These are phyloP conservation scores for Arenaria interpres DNA, from an alignment of 2,113 vertebrate genomes.

Conservation along the genomic window DNA sequence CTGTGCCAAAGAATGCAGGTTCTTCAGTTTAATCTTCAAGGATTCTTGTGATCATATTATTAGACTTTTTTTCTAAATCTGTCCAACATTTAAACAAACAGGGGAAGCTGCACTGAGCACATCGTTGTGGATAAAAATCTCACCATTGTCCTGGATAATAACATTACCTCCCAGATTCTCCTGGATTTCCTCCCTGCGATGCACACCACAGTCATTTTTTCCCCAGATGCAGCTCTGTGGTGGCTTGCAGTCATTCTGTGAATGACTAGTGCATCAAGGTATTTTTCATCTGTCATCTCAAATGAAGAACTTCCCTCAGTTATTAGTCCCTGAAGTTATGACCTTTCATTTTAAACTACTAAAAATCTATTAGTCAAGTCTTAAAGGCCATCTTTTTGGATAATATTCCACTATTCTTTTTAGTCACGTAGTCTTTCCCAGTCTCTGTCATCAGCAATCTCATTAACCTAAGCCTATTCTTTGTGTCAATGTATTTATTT, in stretches of 20 bases:
- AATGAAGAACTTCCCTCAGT: neutral
- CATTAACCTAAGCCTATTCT: neutral
- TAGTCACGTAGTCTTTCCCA: neutral
- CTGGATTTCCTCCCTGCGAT: neutral
- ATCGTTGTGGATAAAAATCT: neutral
- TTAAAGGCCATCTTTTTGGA: neutral
- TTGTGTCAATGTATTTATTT: neutral
- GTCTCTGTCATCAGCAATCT: neutral
- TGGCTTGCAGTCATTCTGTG: neutral
- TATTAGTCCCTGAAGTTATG: neutral
- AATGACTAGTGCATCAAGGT: neutral
- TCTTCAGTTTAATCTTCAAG: neutral
- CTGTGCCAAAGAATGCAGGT: neutral
- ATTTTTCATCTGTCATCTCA: neutral
- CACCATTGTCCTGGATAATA: neutral
- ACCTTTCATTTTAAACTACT: constrained; percentile 1
- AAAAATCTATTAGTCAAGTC: neutral
- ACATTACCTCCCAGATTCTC: neutral
- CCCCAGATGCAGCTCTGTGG: neutral
- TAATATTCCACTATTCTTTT: neutral
- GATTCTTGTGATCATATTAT: neutral
- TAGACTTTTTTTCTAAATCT: neutral
- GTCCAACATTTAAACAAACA: neutral
- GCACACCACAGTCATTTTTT: neutral
- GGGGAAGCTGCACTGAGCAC: neutral